Evolutionary conservation across 2,888 invertebrate genomes (phyloP).

Genomic region (Colletes collaris): DNA sequence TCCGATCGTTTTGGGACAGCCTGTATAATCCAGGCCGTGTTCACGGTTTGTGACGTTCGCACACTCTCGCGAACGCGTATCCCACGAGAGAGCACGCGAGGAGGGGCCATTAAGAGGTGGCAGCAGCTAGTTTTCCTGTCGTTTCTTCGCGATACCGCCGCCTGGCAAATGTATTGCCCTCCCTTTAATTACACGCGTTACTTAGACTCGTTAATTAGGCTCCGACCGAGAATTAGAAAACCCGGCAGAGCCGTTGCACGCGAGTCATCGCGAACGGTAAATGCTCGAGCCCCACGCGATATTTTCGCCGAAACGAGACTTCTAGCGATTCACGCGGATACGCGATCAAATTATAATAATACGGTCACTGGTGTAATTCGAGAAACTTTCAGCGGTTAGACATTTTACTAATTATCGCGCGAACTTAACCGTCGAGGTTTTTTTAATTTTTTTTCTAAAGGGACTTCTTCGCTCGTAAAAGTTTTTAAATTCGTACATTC

Average conservation of each 20-base stretch:
- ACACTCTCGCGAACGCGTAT: conserved; percentile 69
- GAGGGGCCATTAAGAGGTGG: conserved; percentile 63
- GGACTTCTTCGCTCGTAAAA: no score
- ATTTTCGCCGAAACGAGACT: conserved; percentile 28
- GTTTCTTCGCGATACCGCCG: conserved; percentile 65
- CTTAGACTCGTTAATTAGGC: conserved; percentile 71
- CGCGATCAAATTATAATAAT: no score
- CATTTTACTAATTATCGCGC: no score
- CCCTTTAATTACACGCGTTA: conserved; percentile 74
- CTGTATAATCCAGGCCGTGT: conserved; percentile 49
- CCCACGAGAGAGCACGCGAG: conserved; percentile 68
- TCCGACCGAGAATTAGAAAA: conserved; percentile 60
- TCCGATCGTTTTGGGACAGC: no score
- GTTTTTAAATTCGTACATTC: no score
- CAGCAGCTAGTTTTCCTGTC: conserved; percentile 64
- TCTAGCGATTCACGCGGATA: conserved; percentile 23
- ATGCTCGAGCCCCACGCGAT: conserved; percentile 22
- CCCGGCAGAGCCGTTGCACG: conserved; percentile 44
- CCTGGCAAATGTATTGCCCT: conserved; percentile 60
- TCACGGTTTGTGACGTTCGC: conserved; percentile 78
- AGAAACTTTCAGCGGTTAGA: no score
- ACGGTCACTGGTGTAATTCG: no score
- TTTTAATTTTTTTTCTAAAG: no score
- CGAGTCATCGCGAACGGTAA: conserved; percentile 46
- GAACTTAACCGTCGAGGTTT: no score